Evolutionary conservation across 2,888 invertebrate species (phyloP).

Genomic region (Ectemnius cavifrons): DNA sequence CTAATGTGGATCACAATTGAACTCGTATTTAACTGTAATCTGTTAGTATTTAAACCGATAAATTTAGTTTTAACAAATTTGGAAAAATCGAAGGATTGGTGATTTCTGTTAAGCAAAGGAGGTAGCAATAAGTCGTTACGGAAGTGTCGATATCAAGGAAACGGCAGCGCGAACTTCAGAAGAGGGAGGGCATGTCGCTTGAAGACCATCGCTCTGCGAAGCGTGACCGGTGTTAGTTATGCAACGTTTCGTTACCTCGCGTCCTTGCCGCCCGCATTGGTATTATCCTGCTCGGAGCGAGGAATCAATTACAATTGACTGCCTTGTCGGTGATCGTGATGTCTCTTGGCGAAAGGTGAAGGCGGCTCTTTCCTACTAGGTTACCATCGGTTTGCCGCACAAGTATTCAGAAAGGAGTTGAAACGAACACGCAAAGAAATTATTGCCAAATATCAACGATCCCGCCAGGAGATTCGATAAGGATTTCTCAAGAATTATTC

Average conservation of each 20-base stretch:
- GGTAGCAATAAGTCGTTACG: slow-evolving; percentile 12
- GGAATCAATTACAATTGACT: slow-evolving; percentile 67
- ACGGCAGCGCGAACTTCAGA: slow-evolving; percentile 45
- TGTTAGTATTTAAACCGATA: too few relatives aligned
- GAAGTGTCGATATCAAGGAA: slow-evolving; percentile 50
- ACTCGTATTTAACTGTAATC: too few relatives aligned
- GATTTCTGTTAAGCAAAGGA: too few relatives aligned
- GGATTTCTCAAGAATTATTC: not conserved
- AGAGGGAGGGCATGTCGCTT: not conserved
- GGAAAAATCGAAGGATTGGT: too few relatives aligned
- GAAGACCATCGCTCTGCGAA: slow-evolving; percentile 67
- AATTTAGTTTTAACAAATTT: too few relatives aligned
- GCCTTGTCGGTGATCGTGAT: slow-evolving; percentile 52
- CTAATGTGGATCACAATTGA: too few relatives aligned
- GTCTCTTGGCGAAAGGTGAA: slow-evolving; percentile 56
- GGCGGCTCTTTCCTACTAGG: slow-evolving; percentile 30
- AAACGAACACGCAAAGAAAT: not conserved
- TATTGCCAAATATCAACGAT: too few relatives aligned
- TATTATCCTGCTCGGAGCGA: slow-evolving; percentile 69
- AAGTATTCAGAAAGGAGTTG: slow-evolving; percentile 43
- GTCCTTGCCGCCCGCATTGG: slow-evolving; percentile 71
- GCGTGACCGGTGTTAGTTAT: slow-evolving; percentile 76
- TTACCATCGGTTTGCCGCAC: slow-evolving; percentile 45
- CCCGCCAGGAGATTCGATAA: too few relatives aligned
- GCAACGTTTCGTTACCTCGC: slow-evolving; percentile 73